phyloP scores from a whole-genome alignment of 2,797 vertebrate species.

The Scarus forsteni region DNA sequence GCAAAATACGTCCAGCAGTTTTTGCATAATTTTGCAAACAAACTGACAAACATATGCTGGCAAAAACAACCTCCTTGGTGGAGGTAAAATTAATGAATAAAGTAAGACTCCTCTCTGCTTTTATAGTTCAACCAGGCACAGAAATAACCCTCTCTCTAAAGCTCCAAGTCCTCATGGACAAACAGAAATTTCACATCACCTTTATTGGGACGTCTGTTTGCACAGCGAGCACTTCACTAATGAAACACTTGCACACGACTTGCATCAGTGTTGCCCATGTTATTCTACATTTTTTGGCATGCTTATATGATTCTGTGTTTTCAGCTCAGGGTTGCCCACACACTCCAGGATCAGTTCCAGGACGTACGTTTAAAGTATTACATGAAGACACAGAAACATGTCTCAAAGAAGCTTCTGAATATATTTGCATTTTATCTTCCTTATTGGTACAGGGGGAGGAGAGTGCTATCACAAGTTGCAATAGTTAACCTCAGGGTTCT shows the following conservation, averaged over 20 bases:
- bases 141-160: not conserved
- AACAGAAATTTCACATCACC: not conserved
- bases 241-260: not conserved
- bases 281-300: not conserved
- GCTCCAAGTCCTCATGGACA: not conserved
- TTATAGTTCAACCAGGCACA: no score
- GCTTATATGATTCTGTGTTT: not conserved
- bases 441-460: constrained; percentile 1
- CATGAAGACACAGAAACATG: not conserved
- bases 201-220: not conserved
- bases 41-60: no score
- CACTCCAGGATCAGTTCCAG: not conserved
- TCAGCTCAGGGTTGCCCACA: not conserved
- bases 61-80: no score
- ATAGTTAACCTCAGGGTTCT: constrained; percentile 10
- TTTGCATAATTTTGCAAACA: no score
- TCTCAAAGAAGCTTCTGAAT: not conserved
- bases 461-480: constrained; percentile 14
- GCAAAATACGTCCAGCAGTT: no score
- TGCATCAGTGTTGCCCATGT: not conserved
- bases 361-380: not conserved
- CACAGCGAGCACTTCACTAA: not conserved
- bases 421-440: not conserved
- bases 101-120: no score
- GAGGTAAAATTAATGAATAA: no score